Evolutionary conservation across 1,140 invertebrate species (phyloP).

Genomic region (Drepana arcuata): DNA sequence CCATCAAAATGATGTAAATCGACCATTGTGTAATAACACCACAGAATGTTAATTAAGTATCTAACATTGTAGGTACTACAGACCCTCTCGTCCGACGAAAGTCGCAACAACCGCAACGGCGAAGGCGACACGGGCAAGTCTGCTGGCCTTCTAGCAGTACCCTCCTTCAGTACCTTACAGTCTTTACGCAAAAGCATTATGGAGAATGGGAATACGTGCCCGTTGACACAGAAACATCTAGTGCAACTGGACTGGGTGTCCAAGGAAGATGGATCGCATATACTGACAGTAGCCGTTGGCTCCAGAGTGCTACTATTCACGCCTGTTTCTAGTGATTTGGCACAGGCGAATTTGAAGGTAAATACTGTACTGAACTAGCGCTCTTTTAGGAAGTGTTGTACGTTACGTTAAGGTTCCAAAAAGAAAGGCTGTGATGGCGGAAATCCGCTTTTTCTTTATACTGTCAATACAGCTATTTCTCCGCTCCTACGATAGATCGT

Average conservation of each 20-base stretch:
- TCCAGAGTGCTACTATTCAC: slow-evolving; percentile 92
- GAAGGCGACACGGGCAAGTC: slow-evolving; percentile 69
- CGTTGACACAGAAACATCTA: slow-evolving; percentile 87
- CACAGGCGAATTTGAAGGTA: slow-evolving; percentile 90
- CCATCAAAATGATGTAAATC: no score
- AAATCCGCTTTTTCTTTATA: no score
- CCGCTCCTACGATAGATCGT: no score
- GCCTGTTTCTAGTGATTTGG: slow-evolving; percentile 89
- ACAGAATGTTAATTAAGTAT: no score
- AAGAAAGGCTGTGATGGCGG: no score
- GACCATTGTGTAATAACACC: no score
- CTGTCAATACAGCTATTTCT: no score
- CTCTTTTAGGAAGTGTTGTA: background rate
- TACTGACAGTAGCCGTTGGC: slow-evolving; percentile 96
- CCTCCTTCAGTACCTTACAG: slow-evolving; percentile 93
- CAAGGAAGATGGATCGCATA: slow-evolving; percentile 98
- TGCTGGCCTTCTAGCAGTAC: slow-evolving; percentile 85
- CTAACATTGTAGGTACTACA: slow-evolving; percentile 72
- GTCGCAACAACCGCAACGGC: slow-evolving; percentile 70
- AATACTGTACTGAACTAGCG: slow-evolving; percentile 6
- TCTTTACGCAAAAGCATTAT: slow-evolving; percentile 88
- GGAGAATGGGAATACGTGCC: slow-evolving; percentile 92
- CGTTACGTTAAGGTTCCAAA: background rate
- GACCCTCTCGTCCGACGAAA: slow-evolving; percentile 75
- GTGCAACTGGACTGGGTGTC: slow-evolving; percentile 99